Base-by-base conservation (phyloP, 2,113 vertebrate genomes). In the Lamprologus callipterus region DNA sequence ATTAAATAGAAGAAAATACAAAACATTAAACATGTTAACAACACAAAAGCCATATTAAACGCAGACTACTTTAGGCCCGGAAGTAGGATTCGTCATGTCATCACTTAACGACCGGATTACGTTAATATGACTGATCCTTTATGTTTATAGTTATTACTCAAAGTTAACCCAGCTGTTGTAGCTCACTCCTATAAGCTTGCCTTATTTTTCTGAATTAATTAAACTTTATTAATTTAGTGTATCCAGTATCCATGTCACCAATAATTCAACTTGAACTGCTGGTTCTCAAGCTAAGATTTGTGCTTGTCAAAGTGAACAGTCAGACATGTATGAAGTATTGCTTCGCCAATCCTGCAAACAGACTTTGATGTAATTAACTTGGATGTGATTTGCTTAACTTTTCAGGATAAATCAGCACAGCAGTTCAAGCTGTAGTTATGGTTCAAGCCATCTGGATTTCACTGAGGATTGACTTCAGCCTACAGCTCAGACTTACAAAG, bases 401-500 rank as follows among this genome's bases (percentile, higher is more conserved):
- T 55, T 85, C 73, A 26, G 54, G 60, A 85, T 79, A 23, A 83
- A 73, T 6, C 19, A 21, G 35, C 31, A 73, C 42, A 57, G 31
- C 33, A 58, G 47, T 23, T 54, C 16, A 80, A 70, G 81, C 79
- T 51, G 33, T 79, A 81, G 26, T 35, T 75, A 78, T 37, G 42
- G 54, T 82, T 51, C 35, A 70, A 85, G 85, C 60, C 87, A 65
- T 42, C 51, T 81, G 60, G 57, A 83, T 79, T 60, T 51, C 37
- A 78, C 26, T 40, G 31, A 57, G 78, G 63, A 68, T 35, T 86
- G 80, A 87, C 80, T 31, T 85, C 55, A 80, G 57, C 54, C 51
- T 73, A 75, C 58, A 26, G 23, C 81, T 83, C 57, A 53, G 9
- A 89, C 63, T 83, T 90, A 65, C 63, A 91, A 92, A 93, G 83